Evolutionary conservation across 2,888 invertebrate species (phyloP).

Genomic region (Dasypolia templi): DNA sequence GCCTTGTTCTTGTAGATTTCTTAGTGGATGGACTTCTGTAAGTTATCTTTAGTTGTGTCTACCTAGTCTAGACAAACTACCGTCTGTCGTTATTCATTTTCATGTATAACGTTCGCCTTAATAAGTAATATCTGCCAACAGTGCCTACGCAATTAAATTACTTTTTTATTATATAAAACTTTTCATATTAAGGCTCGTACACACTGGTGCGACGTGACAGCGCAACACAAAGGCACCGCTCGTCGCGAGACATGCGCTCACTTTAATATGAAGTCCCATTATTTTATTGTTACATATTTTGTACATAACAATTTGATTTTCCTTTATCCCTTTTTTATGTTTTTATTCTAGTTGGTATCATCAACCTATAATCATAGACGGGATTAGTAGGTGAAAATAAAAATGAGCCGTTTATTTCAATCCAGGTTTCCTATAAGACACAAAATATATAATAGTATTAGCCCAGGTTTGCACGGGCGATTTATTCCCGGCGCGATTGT

Average conservation of each 20-base stretch:
- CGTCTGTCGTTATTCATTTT: constrained; percentile 37
- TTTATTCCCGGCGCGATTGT: no score
- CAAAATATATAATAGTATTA: no score
- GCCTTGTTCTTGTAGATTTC: not conserved
- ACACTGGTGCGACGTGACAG: no score
- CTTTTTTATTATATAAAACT: not conserved
- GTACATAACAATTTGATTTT: not conserved
- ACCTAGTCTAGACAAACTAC: constrained; percentile 49
- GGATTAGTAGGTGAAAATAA: not conserved
- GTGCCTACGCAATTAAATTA: constrained; percentile 10
- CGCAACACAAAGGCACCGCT: no score
- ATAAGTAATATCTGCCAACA: constrained; percentile 6
- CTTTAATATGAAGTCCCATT: no score
- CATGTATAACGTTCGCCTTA: not conserved
- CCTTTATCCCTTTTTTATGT: not conserved
- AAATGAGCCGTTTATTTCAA: not conserved
- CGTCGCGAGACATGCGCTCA: no score
- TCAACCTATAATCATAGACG: not conserved
- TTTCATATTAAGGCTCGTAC: no score
- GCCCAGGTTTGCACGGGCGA: no score
- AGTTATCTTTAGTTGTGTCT: not conserved
- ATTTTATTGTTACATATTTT: constrained; percentile 6
- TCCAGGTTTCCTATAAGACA: no score
- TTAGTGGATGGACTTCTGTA: constrained; percentile 14
- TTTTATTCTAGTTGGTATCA: not conserved